These are phyloP conservation scores for Tinamus major DNA, from an alignment of 2,797 vertebrate genomes.

Conservation along the genomic window DNA sequence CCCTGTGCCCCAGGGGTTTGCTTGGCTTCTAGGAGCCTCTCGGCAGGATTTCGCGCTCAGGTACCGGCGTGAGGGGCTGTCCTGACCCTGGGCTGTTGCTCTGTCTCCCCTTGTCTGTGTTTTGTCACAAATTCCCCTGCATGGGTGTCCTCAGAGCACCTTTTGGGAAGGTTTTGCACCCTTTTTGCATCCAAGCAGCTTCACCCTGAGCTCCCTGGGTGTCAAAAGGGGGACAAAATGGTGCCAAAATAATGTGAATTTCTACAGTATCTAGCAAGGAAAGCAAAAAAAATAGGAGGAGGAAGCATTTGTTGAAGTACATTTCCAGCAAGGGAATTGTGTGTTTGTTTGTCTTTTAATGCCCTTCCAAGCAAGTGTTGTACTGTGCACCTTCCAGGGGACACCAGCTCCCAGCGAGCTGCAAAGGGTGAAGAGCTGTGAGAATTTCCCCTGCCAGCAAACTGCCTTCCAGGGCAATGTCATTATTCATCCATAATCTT, in stretches of 20 bases:
- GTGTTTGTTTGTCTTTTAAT: background rate
- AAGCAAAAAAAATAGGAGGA: background rate
- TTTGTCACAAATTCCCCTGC: too few species aligned
- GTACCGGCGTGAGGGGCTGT: background rate
- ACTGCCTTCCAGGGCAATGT: background rate
- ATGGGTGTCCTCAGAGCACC: background rate
- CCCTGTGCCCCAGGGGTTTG: background rate
- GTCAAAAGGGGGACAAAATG: background rate
- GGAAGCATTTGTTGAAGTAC: background rate
- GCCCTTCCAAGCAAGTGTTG: background rate
- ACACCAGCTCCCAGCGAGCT: background rate
- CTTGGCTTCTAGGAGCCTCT: background rate
- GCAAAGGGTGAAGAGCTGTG: background rate
- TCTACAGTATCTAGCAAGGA: background rate
- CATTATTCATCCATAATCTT: background rate
- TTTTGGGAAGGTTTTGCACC: background rate
- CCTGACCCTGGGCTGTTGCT: background rate
- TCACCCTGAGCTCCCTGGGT: background rate
- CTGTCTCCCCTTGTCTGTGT: background rate
- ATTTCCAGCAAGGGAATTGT: background rate
- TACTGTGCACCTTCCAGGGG: background rate
- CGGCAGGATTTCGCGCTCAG: background rate
- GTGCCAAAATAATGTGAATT: slow-evolving; percentile 32
- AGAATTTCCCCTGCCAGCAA: background rate
- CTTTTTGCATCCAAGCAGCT: background rate